Conservation (phyloP, 2,113 vertebrate species). For the Nesoenas mayeri region DNA sequence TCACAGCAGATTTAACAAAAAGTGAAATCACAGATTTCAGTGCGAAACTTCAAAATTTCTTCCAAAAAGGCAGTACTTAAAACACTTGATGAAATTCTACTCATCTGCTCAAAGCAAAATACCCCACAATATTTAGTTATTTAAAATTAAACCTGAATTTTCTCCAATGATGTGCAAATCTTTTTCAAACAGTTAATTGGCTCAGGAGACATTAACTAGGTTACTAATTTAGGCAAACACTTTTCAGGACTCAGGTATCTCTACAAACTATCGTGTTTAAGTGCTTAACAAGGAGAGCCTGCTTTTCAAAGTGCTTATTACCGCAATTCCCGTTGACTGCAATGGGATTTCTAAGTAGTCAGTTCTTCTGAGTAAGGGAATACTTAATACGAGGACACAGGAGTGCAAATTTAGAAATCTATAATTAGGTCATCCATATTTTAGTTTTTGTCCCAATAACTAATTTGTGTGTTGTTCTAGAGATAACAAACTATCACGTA, state of each 20-base stretch:
- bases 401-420: slow-evolving; percentile 4
- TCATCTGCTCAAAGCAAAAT: not conserved
- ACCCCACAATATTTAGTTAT: not conserved
- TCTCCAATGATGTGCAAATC: not conserved
- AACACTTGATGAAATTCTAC: not conserved
- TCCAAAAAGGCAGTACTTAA: not conserved
- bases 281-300: not conserved
- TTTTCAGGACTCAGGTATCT: not conserved
- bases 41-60: not conserved
- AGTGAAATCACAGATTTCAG: not conserved
- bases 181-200: not conserved
- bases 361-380: slow-evolving; percentile 23
- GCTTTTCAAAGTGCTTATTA: slow-evolving; percentile 42
- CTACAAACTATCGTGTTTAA: not conserved
- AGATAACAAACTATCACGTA: not conserved
- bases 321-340: not conserved
- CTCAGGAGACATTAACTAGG: not conserved
- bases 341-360: slow-evolving; percentile 49
- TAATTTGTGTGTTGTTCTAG: not conserved
- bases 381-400: slow-evolving; percentile 16
- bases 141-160: not conserved
- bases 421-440: slow-evolving; percentile 16
- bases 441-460: not conserved
- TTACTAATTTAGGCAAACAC: slow-evolving; percentile 14
- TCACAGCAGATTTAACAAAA: not conserved